Evolutionary conservation across 2,113 vertebrate species (phyloP).

Genomic region (Coracopsis vasa): DNA sequence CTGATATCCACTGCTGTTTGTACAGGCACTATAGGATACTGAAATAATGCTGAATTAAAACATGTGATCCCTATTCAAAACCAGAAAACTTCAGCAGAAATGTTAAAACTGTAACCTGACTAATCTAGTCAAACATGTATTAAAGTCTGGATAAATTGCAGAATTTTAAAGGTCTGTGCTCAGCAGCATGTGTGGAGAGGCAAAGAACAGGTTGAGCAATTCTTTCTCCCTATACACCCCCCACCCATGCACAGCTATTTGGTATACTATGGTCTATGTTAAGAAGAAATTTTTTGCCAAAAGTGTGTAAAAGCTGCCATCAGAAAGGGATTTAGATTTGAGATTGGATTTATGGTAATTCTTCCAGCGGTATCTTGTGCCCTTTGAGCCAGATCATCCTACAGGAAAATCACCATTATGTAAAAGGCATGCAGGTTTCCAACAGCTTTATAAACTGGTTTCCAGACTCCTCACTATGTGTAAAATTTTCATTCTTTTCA

Average conservation of each 20-base stretch:
- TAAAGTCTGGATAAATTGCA: not conserved
- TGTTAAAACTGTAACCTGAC: not conserved
- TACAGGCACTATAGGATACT: not conserved
- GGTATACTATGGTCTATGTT: not conserved
- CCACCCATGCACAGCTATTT: not conserved
- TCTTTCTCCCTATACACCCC: not conserved
- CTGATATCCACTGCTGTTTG: not conserved
- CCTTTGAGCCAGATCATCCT: not conserved
- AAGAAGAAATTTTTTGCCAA: not conserved
- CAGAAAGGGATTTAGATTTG: not conserved
- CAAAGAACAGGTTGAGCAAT: not conserved
- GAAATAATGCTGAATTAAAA: not conserved
- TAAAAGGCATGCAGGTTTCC: not conserved
- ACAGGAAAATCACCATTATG: not conserved
- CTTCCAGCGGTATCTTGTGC: not conserved
- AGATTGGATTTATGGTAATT: not conserved
- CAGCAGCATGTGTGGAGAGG: not conserved
- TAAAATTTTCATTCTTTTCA: not conserved
- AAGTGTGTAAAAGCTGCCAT: not conserved
- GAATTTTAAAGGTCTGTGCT: not conserved
- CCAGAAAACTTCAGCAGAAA: not conserved
- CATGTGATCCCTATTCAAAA: not conserved
- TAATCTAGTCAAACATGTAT: not conserved
- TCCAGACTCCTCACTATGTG: not conserved
- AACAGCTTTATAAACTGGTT: not conserved